phyloP scores from a whole-genome alignment of 2,113 vertebrate species.

The Capricornis sumatraensis region DNA sequence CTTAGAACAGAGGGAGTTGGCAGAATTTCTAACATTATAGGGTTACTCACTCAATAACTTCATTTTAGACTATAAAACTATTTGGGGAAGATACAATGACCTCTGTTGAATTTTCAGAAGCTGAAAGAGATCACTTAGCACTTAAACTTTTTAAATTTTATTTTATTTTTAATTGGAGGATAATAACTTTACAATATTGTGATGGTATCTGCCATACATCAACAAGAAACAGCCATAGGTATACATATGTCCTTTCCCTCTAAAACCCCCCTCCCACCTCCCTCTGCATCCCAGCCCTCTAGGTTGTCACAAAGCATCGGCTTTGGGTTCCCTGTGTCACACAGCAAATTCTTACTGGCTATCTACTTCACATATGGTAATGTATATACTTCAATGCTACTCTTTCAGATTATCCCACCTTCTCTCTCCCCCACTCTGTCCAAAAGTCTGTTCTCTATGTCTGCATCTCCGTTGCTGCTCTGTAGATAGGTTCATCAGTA shows the following conservation, averaged over 20 bases:
- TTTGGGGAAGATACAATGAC: background rate
- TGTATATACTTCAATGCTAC: background rate
- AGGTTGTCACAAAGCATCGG: background rate
- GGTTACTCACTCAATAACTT: background rate
- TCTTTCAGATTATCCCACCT: background rate
- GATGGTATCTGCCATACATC: background rate
- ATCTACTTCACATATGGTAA: background rate
- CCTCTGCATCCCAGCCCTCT: background rate
- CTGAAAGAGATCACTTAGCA: background rate
- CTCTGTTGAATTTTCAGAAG: background rate
- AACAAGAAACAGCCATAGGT: background rate
- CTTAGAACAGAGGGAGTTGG: background rate
- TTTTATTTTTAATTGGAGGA: background rate
- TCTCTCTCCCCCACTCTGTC: background rate
- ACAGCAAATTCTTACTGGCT: background rate
- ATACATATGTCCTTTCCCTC: background rate
- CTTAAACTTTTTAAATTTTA: background rate
- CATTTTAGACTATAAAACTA: background rate
- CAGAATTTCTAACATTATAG: background rate
- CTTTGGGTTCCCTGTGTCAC: background rate
- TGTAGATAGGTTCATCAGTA: background rate
- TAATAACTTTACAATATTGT: background rate
- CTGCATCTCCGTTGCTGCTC: background rate
- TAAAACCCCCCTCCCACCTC: background rate
- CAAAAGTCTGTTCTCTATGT: background rate